These are phyloP conservation scores for Callaeas wilsoni DNA, from an alignment of 2,113 vertebrate genomes.

Conservation along the genomic window DNA sequence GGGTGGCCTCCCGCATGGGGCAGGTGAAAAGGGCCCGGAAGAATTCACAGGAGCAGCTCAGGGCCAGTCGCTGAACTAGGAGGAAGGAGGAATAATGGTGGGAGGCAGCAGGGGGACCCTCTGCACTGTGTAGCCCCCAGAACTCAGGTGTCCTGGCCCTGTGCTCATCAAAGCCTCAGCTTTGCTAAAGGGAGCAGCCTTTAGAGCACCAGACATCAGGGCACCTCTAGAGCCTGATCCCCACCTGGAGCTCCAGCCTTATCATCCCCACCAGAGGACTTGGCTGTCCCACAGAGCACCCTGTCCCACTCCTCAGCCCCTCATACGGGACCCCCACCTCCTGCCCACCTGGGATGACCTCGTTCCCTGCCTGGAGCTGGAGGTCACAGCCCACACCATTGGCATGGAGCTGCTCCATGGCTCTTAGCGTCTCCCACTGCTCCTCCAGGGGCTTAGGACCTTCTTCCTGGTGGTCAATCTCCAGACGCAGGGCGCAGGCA, in stretches of 20 bases:
- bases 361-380: conserved; percentile 71
- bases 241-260: background rate
- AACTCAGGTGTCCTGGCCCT: background rate
- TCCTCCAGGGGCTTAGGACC: conserved; percentile 33
- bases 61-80: conserved; percentile 82
- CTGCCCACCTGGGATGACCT: conserved; percentile 50
- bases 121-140: background rate
- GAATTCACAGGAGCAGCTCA: conserved; percentile 87
- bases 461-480: background rate
- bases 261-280: background rate
- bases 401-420: conserved; percentile 66
- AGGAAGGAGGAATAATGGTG: background rate
- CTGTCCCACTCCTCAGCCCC: background rate
- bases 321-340: background rate
- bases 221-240: background rate
- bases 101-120: background rate
- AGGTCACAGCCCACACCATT: conserved; percentile 81
- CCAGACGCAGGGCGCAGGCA: conserved; percentile 38
- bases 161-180: background rate
- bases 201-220: no score
- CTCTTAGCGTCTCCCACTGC: conserved; percentile 72
- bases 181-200: background rate
- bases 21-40: conserved; percentile 89
- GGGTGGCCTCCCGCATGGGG: conserved; percentile 85
- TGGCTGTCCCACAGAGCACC: rapidly evolving